Conservation (phyloP, 2,113 vertebrate genomes). For the Propithecus coquereli region DNA sequence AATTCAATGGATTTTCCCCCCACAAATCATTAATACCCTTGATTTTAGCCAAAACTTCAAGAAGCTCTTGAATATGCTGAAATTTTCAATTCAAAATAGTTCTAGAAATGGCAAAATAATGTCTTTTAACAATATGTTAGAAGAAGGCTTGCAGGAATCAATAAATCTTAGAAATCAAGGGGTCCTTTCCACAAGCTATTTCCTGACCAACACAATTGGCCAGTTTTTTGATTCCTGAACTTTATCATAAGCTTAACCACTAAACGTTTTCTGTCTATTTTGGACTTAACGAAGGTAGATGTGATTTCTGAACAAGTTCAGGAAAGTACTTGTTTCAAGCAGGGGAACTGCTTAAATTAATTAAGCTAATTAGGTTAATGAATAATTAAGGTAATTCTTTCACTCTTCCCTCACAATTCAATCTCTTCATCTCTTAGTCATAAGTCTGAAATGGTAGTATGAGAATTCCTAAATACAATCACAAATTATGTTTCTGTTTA, state of each 20-base stretch:
- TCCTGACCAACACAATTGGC: not conserved
- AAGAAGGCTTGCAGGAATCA: not conserved
- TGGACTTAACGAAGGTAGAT: slow-evolving; percentile 57
- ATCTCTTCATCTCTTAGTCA: slow-evolving; percentile 37
- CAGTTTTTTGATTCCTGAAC: not conserved
- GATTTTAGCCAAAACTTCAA: not conserved
- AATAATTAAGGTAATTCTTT: slow-evolving; percentile 76
- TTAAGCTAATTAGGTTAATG: slow-evolving; percentile 78
- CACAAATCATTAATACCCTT: not conserved
- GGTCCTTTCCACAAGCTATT: not conserved
- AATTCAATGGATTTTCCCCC: not conserved
- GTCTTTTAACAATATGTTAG: not conserved
- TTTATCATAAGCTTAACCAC: slow-evolving; percentile 35
- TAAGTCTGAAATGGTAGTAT: slow-evolving; percentile 33
- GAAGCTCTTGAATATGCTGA: not conserved
- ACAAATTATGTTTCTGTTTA: slow-evolving; percentile 36
- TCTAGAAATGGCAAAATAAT: not conserved
- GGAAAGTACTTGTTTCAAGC: slow-evolving; percentile 73
- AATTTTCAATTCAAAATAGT: not conserved
- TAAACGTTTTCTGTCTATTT: slow-evolving; percentile 40
- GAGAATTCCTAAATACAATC: slow-evolving; percentile 51
- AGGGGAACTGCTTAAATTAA: slow-evolving; percentile 75
- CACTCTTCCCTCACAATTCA: slow-evolving; percentile 49
- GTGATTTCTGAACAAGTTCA: slow-evolving; percentile 73
- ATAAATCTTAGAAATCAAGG: slow-evolving; percentile 22